phyloP scores from a whole-genome alignment of 2,888 invertebrate species.

The Cantharis flavilabris region DNA sequence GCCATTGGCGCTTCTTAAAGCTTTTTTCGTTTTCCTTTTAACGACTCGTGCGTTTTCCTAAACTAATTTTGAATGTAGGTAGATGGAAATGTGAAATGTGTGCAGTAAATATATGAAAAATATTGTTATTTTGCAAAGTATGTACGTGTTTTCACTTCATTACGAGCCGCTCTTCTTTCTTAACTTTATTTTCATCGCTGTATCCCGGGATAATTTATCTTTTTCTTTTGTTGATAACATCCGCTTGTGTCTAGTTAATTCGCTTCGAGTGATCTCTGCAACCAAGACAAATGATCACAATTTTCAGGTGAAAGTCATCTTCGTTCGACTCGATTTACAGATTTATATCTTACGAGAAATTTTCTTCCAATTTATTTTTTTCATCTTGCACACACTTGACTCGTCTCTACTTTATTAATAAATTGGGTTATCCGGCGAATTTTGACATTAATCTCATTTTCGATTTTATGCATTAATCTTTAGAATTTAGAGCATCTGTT shows the following conservation, averaged over 20 bases:
- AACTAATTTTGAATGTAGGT: conserved; percentile 28
- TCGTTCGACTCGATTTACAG: conserved; percentile 24
- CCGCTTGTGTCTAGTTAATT: conserved; percentile 36
- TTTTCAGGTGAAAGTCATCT: conserved; percentile 29
- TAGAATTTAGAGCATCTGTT: conserved; percentile 30
- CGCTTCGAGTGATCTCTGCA: conserved; percentile 32
- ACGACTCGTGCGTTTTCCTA: conserved; percentile 29
- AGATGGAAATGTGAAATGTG: background rate
- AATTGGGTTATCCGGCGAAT: background rate
- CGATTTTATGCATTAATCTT: conserved; percentile 24
- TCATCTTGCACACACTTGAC: background rate
- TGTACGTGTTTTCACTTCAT: conserved; percentile 23
- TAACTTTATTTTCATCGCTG: conserved; percentile 23
- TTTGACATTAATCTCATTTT: background rate
- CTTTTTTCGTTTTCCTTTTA: conserved; percentile 35
- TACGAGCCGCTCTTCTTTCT: conserved; percentile 22
- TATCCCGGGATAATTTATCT: conserved; percentile 33
- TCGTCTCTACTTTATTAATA: background rate
- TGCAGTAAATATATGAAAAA: conserved; percentile 4
- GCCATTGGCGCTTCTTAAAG: conserved; percentile 46
- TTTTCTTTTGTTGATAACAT: conserved; percentile 32
- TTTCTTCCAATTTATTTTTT: conserved; percentile 1
- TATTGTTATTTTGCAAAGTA: conserved; percentile 16
- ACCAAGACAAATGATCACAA: conserved; percentile 34
- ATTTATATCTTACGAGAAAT: conserved; percentile 23